Conservation (phyloP, 2,797 vertebrate genomes). For the Cygnus olor region DNA sequence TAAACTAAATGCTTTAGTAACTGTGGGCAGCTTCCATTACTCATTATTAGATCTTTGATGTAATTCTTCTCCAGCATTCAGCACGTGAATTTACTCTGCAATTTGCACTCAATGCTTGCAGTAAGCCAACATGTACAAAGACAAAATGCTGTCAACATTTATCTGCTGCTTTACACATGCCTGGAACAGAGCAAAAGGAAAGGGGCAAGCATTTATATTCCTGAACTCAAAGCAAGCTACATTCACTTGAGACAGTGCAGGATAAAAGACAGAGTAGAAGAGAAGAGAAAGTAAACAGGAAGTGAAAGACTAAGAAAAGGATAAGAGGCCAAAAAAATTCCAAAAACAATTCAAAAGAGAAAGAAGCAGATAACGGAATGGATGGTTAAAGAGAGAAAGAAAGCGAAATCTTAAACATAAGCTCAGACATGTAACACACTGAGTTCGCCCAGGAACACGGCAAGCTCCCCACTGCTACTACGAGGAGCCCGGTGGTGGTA, state of each 20-base stretch:
- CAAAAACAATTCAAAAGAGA: neutral
- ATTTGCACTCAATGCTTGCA: slow-evolving; percentile 22
- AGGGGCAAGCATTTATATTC: slow-evolving; percentile 25
- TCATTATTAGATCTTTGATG: slow-evolving; percentile 32
- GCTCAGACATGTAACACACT: neutral
- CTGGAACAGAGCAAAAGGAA: slow-evolving; percentile 42
- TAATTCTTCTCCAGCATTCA: slow-evolving; percentile 37
- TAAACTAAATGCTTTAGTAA: slow-evolving; percentile 2
- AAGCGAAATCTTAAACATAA: neutral
- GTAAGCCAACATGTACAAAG: neutral
- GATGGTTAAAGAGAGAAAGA: neutral
- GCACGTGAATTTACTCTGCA: slow-evolving; percentile 36
- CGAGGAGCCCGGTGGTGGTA: neutral
- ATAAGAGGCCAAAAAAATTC: too few species aligned
- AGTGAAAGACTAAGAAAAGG: neutral
- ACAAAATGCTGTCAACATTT: slow-evolving; percentile 50
- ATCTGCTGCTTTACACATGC: slow-evolving; percentile 42
- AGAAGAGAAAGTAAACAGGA: neutral
- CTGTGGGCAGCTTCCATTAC: neutral
- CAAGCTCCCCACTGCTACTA: neutral
- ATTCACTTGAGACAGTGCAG: neutral
- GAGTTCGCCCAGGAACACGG: neutral
- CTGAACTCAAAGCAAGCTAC: slow-evolving; percentile 20
- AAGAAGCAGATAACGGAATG: neutral
- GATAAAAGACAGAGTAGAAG: neutral